phyloP scores from a whole-genome alignment of 92 coral and sea anemone species.

The Parazoanthus atlanticus region DNA sequence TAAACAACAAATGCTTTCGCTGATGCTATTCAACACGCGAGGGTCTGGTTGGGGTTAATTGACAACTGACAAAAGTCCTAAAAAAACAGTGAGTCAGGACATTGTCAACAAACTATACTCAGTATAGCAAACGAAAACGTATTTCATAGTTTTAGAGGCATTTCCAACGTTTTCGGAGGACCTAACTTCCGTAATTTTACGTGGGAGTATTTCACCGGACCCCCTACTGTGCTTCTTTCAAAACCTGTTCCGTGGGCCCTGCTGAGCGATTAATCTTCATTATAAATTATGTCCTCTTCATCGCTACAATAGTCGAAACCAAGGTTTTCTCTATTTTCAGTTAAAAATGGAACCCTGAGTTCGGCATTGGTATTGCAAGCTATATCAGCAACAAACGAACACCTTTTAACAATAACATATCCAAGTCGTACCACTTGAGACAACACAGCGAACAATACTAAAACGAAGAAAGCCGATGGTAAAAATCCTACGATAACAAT shows the following conservation, averaged over 20 bases:
- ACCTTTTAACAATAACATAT: background rate
- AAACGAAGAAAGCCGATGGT: constrained; percentile 2
- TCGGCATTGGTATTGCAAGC: background rate
- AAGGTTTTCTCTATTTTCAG: background rate
- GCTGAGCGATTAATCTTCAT: background rate
- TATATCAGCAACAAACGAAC: background rate
- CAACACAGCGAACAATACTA: constrained; percentile 6
- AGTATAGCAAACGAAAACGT: too few species aligned
- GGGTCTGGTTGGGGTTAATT: too few species aligned
- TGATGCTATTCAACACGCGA: too few species aligned
- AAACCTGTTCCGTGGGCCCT: background rate
- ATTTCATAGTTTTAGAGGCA: too few species aligned
- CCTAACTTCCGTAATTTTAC: too few species aligned
- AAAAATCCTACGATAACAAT: constrained; percentile 26
- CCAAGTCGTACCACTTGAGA: constrained; percentile 35
- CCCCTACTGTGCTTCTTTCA: too few species aligned
- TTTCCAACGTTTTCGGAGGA: too few species aligned
- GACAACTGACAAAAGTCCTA: too few species aligned
- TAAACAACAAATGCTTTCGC: too few species aligned
- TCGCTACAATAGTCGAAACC: background rate
- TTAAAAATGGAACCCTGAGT: background rate
- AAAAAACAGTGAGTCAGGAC: too few species aligned
- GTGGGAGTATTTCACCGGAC: too few species aligned
- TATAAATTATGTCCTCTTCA: background rate
- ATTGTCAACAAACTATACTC: too few species aligned